phyloP scores from a whole-genome alignment of 2,888 invertebrate species.

The Perizoma affinitatum region DNA sequence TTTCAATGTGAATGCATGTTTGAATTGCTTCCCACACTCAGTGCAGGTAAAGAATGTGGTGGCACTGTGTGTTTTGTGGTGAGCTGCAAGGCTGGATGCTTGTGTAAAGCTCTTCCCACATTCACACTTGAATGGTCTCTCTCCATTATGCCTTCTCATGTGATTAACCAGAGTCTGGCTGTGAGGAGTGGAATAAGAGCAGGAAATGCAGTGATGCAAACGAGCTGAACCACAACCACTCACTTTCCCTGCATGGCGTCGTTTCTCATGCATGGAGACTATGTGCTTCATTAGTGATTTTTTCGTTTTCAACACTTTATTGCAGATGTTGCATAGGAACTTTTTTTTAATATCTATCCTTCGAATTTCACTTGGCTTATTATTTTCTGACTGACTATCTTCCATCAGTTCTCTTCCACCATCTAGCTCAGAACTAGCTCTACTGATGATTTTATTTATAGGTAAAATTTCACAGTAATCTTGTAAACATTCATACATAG shows the following conservation, averaged over 20 bases:
- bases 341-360: not conserved
- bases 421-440: not conserved
- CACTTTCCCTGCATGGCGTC: slow-evolving; percentile 64
- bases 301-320: slow-evolving; percentile 62
- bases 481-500: slow-evolving; percentile 57
- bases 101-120: slow-evolving; percentile 78
- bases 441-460: not conserved
- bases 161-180: slow-evolving; percentile 78
- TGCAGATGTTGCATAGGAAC: slow-evolving; percentile 58
- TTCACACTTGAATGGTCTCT: slow-evolving; percentile 71
- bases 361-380: not conserved
- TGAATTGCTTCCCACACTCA: slow-evolving; percentile 78
- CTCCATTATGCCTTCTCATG: slow-evolving; percentile 73
- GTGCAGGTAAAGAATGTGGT: slow-evolving; percentile 69
- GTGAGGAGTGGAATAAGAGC: slow-evolving; percentile 72
- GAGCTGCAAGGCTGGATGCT: slow-evolving; percentile 70
- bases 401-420: slow-evolving; percentile 23
- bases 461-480: slow-evolving; percentile 32
- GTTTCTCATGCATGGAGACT: slow-evolving; percentile 68
- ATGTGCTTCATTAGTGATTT: slow-evolving; percentile 64
- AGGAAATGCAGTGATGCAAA: slow-evolving; percentile 72
- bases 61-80: slow-evolving; percentile 70
- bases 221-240: slow-evolving; percentile 67
- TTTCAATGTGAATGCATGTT: slow-evolving; percentile 72
- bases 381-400: slow-evolving; percentile 28